These are phyloP conservation scores for Mus spretus DNA, from an alignment of 2,797 vertebrate species.

Conservation along the genomic window DNA sequence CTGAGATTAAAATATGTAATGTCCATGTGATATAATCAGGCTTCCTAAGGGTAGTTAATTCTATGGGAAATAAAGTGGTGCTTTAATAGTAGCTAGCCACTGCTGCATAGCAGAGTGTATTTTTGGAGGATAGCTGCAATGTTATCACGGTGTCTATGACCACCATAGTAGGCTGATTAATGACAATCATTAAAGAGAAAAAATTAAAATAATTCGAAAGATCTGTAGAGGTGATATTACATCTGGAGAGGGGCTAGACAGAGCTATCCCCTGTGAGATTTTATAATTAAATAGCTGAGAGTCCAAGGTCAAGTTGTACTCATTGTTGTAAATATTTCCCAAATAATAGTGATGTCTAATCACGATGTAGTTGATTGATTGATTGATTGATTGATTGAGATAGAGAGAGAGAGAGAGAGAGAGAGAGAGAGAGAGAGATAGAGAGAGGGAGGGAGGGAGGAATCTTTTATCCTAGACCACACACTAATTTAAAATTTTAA, in stretches of 20 bases:
- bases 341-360: neutral
- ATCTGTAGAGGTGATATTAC: neutral
- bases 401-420: too few species aligned
- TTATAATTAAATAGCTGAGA: neutral
- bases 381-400: neutral
- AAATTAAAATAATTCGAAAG: neutral
- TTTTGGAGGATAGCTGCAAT: neutral
- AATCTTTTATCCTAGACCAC: neutral
- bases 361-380: neutral
- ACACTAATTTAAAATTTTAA: slow-evolving; percentile 52
- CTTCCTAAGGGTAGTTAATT: neutral
- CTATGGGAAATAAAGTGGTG: neutral
- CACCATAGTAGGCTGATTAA: neutral
- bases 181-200: rapidly evolving
- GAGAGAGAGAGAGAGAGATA: neutral
- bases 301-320: neutral
- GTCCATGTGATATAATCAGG: neutral
- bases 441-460: neutral
- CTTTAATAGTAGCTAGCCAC: rapidly evolving
- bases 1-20: neutral
- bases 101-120: neutral
- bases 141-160: neutral
- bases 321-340: neutral
- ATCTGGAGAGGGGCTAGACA: neutral
- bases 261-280: neutral